Base-by-base conservation (phyloP, 2,888 invertebrate species). In the Archips crataeganus region DNA sequence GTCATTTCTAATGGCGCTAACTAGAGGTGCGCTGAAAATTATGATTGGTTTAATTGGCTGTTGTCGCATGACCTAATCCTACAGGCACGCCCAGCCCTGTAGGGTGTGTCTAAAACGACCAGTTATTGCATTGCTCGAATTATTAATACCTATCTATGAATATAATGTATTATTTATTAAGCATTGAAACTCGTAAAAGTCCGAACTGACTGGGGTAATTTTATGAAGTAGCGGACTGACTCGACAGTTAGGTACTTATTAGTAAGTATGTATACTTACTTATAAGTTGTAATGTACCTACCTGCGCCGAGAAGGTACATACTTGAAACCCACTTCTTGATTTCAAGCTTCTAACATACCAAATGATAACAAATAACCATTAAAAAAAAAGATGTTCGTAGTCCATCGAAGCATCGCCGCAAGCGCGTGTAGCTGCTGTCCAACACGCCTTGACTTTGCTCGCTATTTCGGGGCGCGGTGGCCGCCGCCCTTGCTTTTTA, bases 401-500 rank as follows among this genome's bases (percentile, higher is more conserved):
- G 62, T 45, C 45, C 34, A 32, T 60, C 68, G 63, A 59, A 82
- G 82, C 79, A 81, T 77, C 76, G 77, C 57, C 10, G 74, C 80
- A 76, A 81, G 79, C 80, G 80, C 82, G 80, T 81, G 81, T 80
- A 76, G 77, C 78, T 78, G 71, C 79, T 79, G 80, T 84, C 85
- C 83, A 82, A 86, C 90, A 89, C 92, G 91, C 93, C 94, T 92
- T 93, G 93, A 92, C 93, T 93, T 94, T 92, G 90, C 89, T 86
- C 89, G 93, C 93, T 93, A 93, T 93, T 91, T 93, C 86, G 86
- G 87, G 94, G 93, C 88, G 92, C 92, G 90, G 90, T 86, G 86
- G 87, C 79, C 89, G 87, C 83, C 87, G 85, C 88, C 85, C 92
- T 90, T 89, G 85, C 92, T 93, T 94, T 94, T 93, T 92, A 91